Base-by-base conservation (phyloP, 2,797 vertebrate species). In the Malurus leucopterus region DNA sequence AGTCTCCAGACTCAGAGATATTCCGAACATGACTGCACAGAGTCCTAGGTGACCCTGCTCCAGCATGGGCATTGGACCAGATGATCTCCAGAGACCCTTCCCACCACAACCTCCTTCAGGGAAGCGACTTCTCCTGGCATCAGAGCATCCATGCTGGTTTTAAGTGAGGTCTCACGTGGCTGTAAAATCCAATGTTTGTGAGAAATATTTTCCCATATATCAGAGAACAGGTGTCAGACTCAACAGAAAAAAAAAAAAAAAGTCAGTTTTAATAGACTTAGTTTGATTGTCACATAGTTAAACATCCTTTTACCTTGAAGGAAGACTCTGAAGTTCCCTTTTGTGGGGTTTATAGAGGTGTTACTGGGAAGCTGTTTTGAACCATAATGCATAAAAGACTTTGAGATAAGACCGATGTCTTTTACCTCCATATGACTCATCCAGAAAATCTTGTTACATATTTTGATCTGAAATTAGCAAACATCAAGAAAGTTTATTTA, bases 401-500 rank as follows among this genome's bases (percentile, higher is more conserved):
- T 80, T 68, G 44, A 83, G 50, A 76, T 92, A 74, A 80, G 65
- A 58, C 47, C 0, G 0, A 68, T 1, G 1, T 15, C 20, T 63
- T 91, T 80, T 80, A 75, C 63, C 7, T 78, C 51, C 38, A 30
- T 54, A 49, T 87, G 73, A 81, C 53, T 93, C 65, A 86, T 50
- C 32, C 44, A 87, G 80, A 89, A 90, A 69, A 78, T 17, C 47
- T 74, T 62, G 62, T 58, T 71, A 59, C 7, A 21, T 69, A 34
- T 77, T 93, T 90, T 93, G 40, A 62, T 86, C 41, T 87, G 75
- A 77, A 90, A 88, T 80, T 41, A 93, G 21, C 80, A 83, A 93
- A 84, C 76, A 86, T 36, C 49, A 85, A 53, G 55, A 23, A 86
- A 89, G 57, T 84, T 88, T 94, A 84, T 75, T 47, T 49, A 84